Evolutionary conservation across 2,888 invertebrate species (phyloP), one percentile per base, ranked within the genome.

Genomic region (Nycteola revayana): DNA sequence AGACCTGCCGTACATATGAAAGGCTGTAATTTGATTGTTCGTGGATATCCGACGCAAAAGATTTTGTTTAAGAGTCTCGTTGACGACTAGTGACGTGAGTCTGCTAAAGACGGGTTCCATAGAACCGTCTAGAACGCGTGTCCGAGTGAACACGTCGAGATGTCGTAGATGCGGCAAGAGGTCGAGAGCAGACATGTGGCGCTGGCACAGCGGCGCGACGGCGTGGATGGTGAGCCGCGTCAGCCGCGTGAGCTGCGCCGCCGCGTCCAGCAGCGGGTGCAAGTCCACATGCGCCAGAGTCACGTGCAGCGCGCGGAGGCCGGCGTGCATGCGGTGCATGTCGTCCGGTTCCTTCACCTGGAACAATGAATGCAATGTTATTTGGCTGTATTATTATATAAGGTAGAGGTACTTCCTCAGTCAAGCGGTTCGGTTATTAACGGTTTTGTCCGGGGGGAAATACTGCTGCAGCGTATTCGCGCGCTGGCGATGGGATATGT

Each of bases 1-100:
- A 4, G 66, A 49, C 21, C 52, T 48, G 1, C 71, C 71, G 23
- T 59, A 72, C 71, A 72, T 68, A 31, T 70, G 63, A 4, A 72
- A 34, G 5, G 42, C 50, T 1, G 21, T 30, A 1, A 67, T 40
- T 2, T 27, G 36, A 4, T 32, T 18, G 3, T 29, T 28, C 3
- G 25, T 29, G 2, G 46, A 39, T 6, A 62, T 28, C 5, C 22
- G 20, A 6, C 35, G 18, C 10, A 64, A 39, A 20, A 65, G 44
- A 1, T 45, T 42, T 6, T 25, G 37, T 2, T 42, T 34, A 7
- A 60, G 39, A 4, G 27, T 49, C 17, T 60, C 58, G 38, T 69
- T 69, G 2, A 60, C 36, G 1, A 69, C 64, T 3, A 69, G 29
- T 3, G 59, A 49, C 5, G 25, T 30, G 8, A 67, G 30, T 0